Base-by-base conservation (phyloP, 92 coral and sea anemone genomes). In the Parazoanthus swiftii region DNA sequence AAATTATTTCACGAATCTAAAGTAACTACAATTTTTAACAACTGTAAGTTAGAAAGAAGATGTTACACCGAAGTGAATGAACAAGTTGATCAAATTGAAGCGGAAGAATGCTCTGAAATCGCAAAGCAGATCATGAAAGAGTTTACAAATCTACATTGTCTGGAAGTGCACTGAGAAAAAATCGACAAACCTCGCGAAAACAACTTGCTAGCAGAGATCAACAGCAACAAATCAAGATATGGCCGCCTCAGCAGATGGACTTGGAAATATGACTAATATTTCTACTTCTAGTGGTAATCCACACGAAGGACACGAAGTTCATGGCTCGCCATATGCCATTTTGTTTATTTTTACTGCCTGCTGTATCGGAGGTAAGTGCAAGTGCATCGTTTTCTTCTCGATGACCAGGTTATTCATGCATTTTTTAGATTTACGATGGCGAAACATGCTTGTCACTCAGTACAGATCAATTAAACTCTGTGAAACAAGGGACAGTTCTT, bases 341-440 rank as follows among this genome's bases (percentile, higher is more conserved):
- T 86, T 97, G 88, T 97, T 97, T 80, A 91, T 97, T 76, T 97
- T 97, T 85, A 74, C 93, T 25, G 92, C 95, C 33, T 97, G 98
- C 84, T 93, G 94, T 44, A 85, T 97, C 46, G 99, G 99, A 91
- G 99, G 99, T 97, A 89, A 93, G 95, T 16, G 6, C 43, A 43
- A 43, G 0, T 29, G n/a, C 23, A 23, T 6, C 5, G 23, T 39
- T 18, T 18, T 74, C 20, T 1, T 74, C 2, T 35, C 10, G 20
- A 0, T 39, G 33, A 56, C 20, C 13, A 76, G 13, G 11, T 35
- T 38, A 6, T 76, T 23, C 8, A 3, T n/a, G 0, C 33, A 29
- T 9, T 0, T 25, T 9, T 33, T 13, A 8, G 42, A 33, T 73
- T 73, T 33, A 8, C 4, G 6, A 4, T 74, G 39, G 21, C 43